Evolutionary conservation across 2,888 invertebrate genomes (phyloP), one percentile per base, ranked within the genome.

Genomic region (Diachrysia chrysitis): DNA sequence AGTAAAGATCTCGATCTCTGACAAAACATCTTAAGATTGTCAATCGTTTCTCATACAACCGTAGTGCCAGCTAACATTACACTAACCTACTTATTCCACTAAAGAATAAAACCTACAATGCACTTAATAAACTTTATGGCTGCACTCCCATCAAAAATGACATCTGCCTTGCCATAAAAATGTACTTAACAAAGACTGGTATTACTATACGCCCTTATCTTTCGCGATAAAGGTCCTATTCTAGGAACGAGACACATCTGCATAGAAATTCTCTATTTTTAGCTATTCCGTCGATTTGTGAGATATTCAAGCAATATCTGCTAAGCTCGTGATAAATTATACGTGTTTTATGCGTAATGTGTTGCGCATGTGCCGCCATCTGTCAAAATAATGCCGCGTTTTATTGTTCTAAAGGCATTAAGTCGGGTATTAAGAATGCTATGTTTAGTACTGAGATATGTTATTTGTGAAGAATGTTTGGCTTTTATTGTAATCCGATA

Each of bases 261-360:
- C 70, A 73, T 67, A 61, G 64, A 70, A 67, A 69, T 80, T 66
- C 62, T 63, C 57, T 56, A 64, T 72, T 69, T 78, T 64, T 60
- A 68, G 53, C 66, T 54, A 17, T 60, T 58, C 61, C 54, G 23
- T 64, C 55, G 21, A 51, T 68, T 61, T 63, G 57, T 42, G 65
- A 62, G 53, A 67, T 63, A 67, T 61, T 67, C 61, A 54, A 35
- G 56, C 67, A 64, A 64, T 71, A 66, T 66, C 14, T 25, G 62
- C 46, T 63, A 55, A 69, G 29, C 56, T 35, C 2, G 51, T 53
- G 51, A 60, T 53, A 63, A 53, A 63, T 69, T 63, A n/a, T 42
- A 46, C 46, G 17, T 59, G 54, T 58, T 53, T 51, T 58, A 55
- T n/a, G 48, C 57, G 46, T n/a, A 62, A 58, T 60, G 51, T 51